A percentile compares a stretch with the other conserved stretches of the same genome.
Evolutionary conservation across 2,113 vertebrate genomes (phyloP).

Genomic region (Tetrax tetrax): DNA sequence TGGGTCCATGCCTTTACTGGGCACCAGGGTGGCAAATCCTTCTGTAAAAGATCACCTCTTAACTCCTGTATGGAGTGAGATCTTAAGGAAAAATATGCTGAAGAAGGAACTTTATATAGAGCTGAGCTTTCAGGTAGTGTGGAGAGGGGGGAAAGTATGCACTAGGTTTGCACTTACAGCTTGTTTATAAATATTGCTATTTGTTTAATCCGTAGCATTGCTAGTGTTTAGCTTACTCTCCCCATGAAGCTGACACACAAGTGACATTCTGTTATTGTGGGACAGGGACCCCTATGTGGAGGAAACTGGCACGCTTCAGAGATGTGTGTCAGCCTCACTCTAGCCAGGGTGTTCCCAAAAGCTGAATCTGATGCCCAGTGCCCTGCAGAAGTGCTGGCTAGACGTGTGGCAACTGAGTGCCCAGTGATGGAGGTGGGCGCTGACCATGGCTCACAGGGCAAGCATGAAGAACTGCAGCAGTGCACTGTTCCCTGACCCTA

Average conservation of each 20-base stretch:
- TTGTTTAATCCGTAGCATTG: neutral
- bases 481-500: neutral
- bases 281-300: neutral
- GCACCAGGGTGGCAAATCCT: neutral
- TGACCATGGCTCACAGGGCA: accelerated
- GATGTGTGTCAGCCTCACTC: neutral
- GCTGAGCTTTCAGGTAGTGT: neutral
- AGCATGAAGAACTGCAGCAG: neutral
- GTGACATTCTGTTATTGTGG: neutral
- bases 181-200: neutral
- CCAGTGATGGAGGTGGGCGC: neutral
- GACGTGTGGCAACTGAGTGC: neutral
- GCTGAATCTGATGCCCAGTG: neutral
- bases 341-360: neutral
- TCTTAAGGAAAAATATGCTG: neutral
- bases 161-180: neutral
- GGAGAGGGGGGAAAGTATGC: neutral
- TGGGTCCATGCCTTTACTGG: neutral
- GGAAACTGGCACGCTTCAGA: neutral
- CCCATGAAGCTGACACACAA: neutral
- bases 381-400: neutral
- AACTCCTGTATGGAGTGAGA: neutral
- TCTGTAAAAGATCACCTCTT: neutral
- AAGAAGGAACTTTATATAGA: neutral
- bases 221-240: neutral